phyloP scores from a whole-genome alignment of 2,113 vertebrate genomes.

The Macrotus californicus region DNA sequence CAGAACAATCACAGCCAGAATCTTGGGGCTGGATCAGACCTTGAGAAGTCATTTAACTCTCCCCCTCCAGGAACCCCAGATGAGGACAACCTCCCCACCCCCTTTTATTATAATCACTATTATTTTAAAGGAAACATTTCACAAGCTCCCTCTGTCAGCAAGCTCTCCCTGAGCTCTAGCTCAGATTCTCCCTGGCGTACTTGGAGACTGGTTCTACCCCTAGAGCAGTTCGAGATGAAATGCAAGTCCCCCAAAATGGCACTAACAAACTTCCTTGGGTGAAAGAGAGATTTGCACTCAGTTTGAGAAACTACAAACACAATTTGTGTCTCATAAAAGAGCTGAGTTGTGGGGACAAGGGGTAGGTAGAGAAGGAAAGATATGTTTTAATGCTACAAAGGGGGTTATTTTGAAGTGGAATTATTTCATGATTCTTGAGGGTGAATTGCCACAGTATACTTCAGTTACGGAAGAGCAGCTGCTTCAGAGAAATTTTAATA shows the following conservation, averaged over 20 bases:
- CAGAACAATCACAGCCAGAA: conserved; percentile 44
- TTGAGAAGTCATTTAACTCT: not conserved
- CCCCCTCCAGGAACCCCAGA: not conserved
- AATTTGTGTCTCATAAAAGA: not conserved
- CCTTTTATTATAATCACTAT: not conserved
- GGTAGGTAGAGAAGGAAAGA: not conserved
- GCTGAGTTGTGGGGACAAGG: not conserved
- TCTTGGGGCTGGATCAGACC: not conserved
- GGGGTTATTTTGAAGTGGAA: not conserved
- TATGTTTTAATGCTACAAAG: not conserved
- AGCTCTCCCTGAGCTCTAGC: not conserved
- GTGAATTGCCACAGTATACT: not conserved
- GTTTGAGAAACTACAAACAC: not conserved
- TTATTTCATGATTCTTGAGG: not conserved
- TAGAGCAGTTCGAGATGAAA: not conserved
- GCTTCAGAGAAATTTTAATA: not conserved
- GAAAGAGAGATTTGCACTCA: not conserved
- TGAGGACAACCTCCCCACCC: not conserved
- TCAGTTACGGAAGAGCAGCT: not conserved
- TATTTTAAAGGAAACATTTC: not conserved
- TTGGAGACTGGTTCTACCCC: not conserved
- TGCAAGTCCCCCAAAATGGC: not conserved
- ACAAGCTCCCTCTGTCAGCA: not conserved
- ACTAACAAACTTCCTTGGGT: not conserved
- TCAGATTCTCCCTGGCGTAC: not conserved